Evolutionary conservation across 1,140 invertebrate genomes (phyloP).

Genomic region (Saccostrea echinata): DNA sequence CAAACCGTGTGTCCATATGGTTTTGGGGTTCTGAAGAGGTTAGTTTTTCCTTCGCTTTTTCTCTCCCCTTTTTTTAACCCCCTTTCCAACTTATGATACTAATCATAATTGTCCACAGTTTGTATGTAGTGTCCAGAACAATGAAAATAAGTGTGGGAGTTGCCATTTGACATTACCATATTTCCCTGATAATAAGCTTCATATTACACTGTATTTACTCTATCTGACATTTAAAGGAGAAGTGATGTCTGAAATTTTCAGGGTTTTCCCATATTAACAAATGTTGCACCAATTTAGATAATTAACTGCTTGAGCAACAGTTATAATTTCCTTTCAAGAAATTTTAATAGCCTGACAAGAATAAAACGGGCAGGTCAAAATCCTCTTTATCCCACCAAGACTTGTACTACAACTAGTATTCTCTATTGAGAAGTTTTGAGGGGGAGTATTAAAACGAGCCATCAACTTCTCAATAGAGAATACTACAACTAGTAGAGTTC

Average conservation of each 20-base stretch:
- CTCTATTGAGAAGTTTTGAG: too few relatives aligned
- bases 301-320: neutral
- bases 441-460: too few relatives aligned
- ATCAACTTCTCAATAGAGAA: too few relatives aligned
- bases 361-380: neutral
- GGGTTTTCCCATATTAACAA: constrained; percentile 16
- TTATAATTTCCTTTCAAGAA: constrained; percentile 10
- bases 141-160: neutral
- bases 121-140: neutral
- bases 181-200: neutral
- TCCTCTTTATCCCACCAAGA: neutral
- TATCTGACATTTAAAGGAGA: neutral
- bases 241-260: neutral
- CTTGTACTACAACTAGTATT: neutral
- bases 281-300: constrained; percentile 31
- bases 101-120: constrained; percentile 15
- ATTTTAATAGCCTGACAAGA: neutral
- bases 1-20: constrained; percentile 33
- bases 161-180: constrained; percentile 25
- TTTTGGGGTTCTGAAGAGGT: constrained; percentile 42
- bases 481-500: too few relatives aligned
- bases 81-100: neutral
- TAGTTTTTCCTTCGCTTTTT: constrained; percentile 15
- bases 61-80: neutral
- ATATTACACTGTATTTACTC: constrained; percentile 18